Conservation (phyloP, 2,113 vertebrate genomes). For the Arenaria interpres region DNA sequence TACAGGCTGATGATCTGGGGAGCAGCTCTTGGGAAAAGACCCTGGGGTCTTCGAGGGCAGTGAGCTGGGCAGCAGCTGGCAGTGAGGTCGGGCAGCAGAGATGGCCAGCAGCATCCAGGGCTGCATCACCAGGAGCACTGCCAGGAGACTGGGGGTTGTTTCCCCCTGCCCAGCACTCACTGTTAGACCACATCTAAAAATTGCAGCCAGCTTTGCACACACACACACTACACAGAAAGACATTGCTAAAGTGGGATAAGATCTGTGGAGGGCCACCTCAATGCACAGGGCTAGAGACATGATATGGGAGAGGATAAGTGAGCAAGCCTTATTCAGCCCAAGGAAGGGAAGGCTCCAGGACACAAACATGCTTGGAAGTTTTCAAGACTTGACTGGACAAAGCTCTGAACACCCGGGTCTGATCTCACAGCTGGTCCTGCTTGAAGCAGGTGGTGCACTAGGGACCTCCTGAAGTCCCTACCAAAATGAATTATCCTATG, state of each 20-base stretch:
- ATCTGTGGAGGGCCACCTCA: not conserved
- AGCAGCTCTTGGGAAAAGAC: not conserved
- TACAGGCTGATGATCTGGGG: not conserved
- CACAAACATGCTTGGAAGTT: not conserved
- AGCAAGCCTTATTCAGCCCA: not conserved
- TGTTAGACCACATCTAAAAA: not conserved
- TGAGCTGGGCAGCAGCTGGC: not conserved
- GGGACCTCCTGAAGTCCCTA: not conserved
- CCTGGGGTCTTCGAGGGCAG: rapidly evolving
- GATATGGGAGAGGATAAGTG: not conserved
- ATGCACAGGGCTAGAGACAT: rapidly evolving
- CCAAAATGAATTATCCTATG: not conserved
- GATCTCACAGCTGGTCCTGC: not conserved
- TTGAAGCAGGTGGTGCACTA: not conserved
- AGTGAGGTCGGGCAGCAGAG: not conserved
- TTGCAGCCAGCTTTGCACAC: not conserved
- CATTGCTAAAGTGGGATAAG: not conserved
- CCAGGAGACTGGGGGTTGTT: not conserved
- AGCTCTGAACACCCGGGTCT: not conserved
- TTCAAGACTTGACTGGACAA: not conserved
- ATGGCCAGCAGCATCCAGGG: not conserved
- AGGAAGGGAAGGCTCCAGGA: not conserved
- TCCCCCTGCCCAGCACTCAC: not conserved
- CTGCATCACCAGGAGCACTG: not conserved
- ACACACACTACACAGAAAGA: not conserved